These are phyloP conservation scores for Gobio gobio DNA, from an alignment of 2,113 vertebrate genomes.

Conservation along the genomic window DNA sequence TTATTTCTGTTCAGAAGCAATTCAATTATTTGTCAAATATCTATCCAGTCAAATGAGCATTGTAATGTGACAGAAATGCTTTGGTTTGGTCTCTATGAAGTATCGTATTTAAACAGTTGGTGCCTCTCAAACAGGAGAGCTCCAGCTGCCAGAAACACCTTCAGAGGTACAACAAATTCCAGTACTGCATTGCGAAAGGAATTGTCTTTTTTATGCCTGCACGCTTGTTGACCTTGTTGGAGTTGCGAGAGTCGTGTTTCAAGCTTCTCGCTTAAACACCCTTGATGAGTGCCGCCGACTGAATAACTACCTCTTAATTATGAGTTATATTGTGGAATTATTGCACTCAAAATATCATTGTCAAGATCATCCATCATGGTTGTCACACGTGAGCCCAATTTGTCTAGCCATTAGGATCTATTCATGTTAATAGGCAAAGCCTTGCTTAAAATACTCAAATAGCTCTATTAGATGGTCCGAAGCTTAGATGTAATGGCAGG, in stretches of 20 bases:
- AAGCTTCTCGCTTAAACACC: too few species aligned
- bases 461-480: constrained; percentile 18
- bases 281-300: background rate
- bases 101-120: constrained; percentile 43
- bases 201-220: constrained; percentile 9
- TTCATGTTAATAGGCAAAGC: constrained; percentile 21
- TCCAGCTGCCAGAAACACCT: background rate
- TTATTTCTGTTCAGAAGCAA: background rate
- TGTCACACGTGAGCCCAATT: constrained; percentile 14
- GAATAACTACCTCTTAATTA: constrained; percentile 24
- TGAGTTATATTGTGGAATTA: constrained; percentile 38
- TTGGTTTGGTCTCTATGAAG: constrained; percentile 19
- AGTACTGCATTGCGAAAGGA: background rate
- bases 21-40: background rate
- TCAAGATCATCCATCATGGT: constrained; percentile 10
- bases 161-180: background rate
- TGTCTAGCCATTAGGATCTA: background rate
- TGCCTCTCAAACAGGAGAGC: background rate
- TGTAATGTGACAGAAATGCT: background rate
- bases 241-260: background rate
- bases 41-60: too few species aligned
- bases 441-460: constrained; percentile 30
- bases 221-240: constrained; percentile 42
- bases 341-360: constrained; percentile 13
- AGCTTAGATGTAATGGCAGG: constrained; percentile 36